Base-by-base conservation (phyloP, 2,888 invertebrate genomes). In the Sycophila texana region DNA sequence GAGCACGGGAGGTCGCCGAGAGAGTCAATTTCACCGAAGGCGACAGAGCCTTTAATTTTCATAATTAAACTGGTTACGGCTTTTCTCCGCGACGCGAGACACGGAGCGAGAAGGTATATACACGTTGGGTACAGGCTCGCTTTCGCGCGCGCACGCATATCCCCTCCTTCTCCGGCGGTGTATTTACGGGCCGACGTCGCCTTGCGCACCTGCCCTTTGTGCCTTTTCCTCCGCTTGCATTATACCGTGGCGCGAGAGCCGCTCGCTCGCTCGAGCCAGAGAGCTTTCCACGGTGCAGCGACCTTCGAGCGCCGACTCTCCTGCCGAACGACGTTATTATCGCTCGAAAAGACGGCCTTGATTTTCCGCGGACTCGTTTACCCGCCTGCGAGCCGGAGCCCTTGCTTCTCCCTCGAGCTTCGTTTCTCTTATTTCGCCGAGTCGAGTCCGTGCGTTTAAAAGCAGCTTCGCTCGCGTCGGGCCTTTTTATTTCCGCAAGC, bases 21-120 rank as follows among this genome's bases (percentile, higher is more conserved):
- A 77, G 66, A 77, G 77, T 78, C 61, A 47, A 68, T 77, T 73
- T 83, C 83, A 82, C 84, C 84, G 84, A 86, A 88, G 88, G 88
- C 86, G 89, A 89, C 83, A 85, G 86, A 88, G 89, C 88, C 88
- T 89, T 87, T 89, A 88, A 89, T 89, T 89, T 89, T 87, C 88
- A 89, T 89, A 89, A 89, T 89, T n/a, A n/a, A n/a, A n/a, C n/a
- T 89, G 88, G 88, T 87, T 87, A 84, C 86, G 85, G 84, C 83
- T 84, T 79, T 74, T 70, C 75, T 75, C 39, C 18, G 39, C 10
- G 5, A 10, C 16, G 2, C 20, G 39, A 12, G 14, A 22, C 16
- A 58, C 22, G 30, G 20, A 61, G 30, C 7, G 22, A 60, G 57
- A 10, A 1, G 20, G 61, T 7, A 7, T 13, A 22, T n/a, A n/a